Evolutionary conservation across 2,888 invertebrate species (phyloP), one percentile per base, ranked within the genome.

Genomic region (Xestia c-nigrum): DNA sequence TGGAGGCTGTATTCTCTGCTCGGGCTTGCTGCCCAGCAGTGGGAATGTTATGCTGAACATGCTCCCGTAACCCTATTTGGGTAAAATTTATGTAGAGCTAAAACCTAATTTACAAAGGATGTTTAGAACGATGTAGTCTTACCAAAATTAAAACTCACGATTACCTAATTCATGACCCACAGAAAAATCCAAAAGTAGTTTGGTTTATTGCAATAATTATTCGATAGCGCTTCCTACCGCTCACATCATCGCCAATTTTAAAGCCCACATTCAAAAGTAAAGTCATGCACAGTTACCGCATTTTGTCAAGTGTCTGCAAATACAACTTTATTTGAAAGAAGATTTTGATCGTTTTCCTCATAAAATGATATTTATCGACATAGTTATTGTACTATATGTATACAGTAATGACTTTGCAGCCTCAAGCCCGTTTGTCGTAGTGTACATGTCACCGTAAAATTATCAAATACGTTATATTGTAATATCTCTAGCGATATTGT

Each of bases 311-410:
- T 59, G n/a, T 31, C 31, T 59, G 19, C 19, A 43, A 40, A 78
- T 7, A 19, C 5, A 57, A 57, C 14, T 57, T 78, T 43, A 59
- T 47, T 78, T 40, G 2, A 50, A 61, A 38, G 40, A 68, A 47
- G 31, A 19, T 14, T 43, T 57, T n/a, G 19, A 77, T 77, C 38
- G 3, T 50, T 67, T 75, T 67, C n/a, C 31, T 40, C n/a, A 47
- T 31, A 50, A n/a, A 50, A 59, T 43, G 6, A 24, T 46, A 69
- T 59, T 59, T 6, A 78, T 52, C 5, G 31, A 19, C 50, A 78
- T 78, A 57, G 31, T 24, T 24, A 5, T 31, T 31, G 31, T 31
- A 31, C 31, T 31, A 31, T 31, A 31, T 31, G 31, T 31, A 31
- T 31, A 31, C 31, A 0, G 14, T 57, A 55, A 47, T 43, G 50